phyloP scores from a whole-genome alignment of 2,113 vertebrate genomes.

The Pedetes capensis region DNA sequence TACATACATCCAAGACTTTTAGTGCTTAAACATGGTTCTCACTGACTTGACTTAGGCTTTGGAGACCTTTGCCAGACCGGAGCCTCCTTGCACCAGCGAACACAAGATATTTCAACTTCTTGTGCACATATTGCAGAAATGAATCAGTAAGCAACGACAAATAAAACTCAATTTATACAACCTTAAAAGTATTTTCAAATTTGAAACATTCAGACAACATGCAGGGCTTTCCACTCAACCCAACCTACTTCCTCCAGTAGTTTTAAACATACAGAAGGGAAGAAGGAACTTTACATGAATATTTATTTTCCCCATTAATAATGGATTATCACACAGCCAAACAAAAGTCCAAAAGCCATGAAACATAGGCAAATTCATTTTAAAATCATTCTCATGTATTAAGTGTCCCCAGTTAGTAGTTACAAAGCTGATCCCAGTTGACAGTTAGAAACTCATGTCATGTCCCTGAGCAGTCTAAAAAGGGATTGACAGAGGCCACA shows the following conservation, averaged over 20 bases:
- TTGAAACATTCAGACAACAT: background rate
- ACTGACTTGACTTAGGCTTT: background rate
- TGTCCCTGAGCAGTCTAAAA: background rate
- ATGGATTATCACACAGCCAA: background rate
- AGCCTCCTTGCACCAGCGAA: background rate
- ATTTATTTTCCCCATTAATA: background rate
- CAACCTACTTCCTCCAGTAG: background rate
- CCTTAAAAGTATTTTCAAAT: conserved; percentile 16
- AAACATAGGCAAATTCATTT: background rate
- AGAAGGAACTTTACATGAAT: background rate
- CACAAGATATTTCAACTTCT: background rate
- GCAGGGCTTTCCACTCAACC: background rate
- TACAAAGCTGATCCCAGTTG: background rate
- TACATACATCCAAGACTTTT: background rate
- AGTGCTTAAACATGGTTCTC: background rate
- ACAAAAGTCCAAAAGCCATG: background rate
- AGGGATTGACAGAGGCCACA: background rate
- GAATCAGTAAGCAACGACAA: background rate
- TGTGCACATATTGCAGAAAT: background rate
- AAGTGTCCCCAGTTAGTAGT: background rate
- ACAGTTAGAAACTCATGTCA: background rate
- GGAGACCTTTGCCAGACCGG: background rate
- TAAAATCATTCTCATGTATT: background rate
- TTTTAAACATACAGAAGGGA: background rate
- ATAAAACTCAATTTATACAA: background rate